Percentiles rank a stretch among this genome's conserved stretches.
Evolutionary conservation across 2,113 vertebrate species (phyloP).

Genomic region (Steatornis caripensis): DNA sequence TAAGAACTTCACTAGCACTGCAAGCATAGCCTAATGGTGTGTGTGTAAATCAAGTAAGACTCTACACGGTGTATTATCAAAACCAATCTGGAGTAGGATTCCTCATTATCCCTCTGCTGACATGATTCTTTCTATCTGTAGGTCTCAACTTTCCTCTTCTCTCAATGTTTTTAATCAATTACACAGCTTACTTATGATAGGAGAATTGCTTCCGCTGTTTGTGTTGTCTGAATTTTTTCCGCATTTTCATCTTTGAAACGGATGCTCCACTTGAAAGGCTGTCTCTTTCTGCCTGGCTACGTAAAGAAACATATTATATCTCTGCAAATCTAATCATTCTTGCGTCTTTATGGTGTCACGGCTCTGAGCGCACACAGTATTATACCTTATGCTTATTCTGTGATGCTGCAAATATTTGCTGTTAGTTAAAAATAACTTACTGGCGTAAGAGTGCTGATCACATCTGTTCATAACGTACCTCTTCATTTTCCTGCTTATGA

Average conservation of each 20-base stretch:
- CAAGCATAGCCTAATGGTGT: neutral
- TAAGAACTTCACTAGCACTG: neutral
- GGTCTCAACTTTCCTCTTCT: neutral
- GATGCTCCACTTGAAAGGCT: neutral
- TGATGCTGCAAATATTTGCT: neutral
- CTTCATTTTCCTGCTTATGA: neutral
- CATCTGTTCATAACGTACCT: neutral
- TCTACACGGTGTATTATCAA: neutral
- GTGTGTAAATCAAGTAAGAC: neutral
- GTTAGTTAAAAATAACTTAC: neutral
- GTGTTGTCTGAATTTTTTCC: neutral
- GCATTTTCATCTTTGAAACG: neutral
- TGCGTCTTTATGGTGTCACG: neutral
- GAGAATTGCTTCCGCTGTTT: neutral
- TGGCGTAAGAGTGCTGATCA: neutral
- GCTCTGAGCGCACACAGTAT: neutral
- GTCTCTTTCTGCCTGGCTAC: neutral
- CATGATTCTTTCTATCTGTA: neutral
- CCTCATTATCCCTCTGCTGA: neutral
- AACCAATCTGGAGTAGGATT: neutral
- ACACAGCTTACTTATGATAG: neutral
- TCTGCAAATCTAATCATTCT: neutral
- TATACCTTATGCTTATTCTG: neutral
- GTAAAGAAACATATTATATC: neutral
- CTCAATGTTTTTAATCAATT: neutral